These are phyloP conservation scores for Mastacembelus armatus DNA, from an alignment of 2,797 vertebrate species.

Conservation along the genomic window DNA sequence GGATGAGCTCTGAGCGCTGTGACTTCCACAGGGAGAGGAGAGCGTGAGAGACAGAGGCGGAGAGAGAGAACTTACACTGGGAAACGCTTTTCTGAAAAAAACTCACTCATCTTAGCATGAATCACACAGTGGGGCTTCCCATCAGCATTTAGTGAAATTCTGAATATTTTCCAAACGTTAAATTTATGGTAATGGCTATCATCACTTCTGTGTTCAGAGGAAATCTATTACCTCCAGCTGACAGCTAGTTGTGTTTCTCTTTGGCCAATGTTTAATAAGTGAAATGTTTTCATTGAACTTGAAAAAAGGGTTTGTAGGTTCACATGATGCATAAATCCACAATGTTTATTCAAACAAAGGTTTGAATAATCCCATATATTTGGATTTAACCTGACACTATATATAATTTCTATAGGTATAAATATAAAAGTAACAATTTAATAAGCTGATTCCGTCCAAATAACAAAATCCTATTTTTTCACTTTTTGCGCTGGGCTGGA, in stretches of 20 bases:
- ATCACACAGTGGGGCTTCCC: slow-evolving; percentile 22
- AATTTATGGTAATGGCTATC: slow-evolving; percentile 25
- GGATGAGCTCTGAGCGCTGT: slow-evolving; percentile 49
- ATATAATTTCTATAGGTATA: background rate
- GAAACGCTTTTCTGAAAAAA: slow-evolving; percentile 18
- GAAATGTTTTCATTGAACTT: slow-evolving; percentile 17
- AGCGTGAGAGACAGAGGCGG: slow-evolving; percentile 49
- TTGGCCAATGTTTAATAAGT: background rate
- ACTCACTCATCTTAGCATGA: slow-evolving; percentile 24
- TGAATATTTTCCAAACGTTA: slow-evolving; percentile 46
- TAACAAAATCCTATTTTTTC: background rate
- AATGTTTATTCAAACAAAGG: too few relatives aligned
- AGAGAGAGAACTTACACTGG: slow-evolving; percentile 19
- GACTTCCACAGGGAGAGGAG: slow-evolving; percentile 46
- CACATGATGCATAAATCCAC: background rate
- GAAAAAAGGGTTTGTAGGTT: too few relatives aligned
- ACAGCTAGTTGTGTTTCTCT: slow-evolving; percentile 11
- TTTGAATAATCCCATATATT: background rate
- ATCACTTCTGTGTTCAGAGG: background rate
- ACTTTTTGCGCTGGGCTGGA: too few relatives aligned
- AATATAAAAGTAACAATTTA: background rate
- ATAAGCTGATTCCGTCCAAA: background rate
- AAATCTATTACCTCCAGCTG: slow-evolving; percentile 14
- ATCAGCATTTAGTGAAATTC: slow-evolving; percentile 15
- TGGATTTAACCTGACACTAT: background rate